phyloP scores from a whole-genome alignment of 1,140 invertebrate genomes.

The Copidosoma floridanum region DNA sequence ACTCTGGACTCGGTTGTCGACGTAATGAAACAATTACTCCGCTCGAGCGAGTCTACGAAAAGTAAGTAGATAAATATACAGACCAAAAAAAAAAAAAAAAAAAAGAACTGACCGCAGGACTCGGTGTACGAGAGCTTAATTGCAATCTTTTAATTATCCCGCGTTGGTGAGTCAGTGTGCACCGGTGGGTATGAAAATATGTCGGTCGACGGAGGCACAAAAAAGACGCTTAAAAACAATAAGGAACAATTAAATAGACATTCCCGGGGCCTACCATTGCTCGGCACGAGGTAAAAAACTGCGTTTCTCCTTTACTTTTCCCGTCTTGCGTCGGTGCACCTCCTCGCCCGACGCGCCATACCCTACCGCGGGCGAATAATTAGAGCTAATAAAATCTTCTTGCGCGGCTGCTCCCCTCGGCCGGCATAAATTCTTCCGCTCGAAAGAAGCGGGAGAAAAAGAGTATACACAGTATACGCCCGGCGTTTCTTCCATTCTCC shows the following conservation, averaged over 20 bases:
- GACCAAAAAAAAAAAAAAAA: too few species aligned
- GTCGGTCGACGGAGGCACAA: neutral
- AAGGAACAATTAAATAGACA: slow-evolving; percentile 26
- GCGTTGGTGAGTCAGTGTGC: neutral
- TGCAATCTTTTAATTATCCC: slow-evolving; percentile 15
- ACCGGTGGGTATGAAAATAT: slow-evolving; percentile 1
- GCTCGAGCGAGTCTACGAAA: too few species aligned
- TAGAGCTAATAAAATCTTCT: slow-evolving; percentile 30
- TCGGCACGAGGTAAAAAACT: slow-evolving; percentile 4
- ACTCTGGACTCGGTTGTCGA: too few species aligned
- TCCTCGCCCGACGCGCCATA: neutral
- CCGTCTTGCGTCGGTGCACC: neutral
- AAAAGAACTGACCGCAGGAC: too few species aligned
- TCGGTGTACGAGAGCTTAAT: too few species aligned
- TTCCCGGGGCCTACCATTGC: slow-evolving; percentile 6
- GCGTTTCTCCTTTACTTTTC: neutral
- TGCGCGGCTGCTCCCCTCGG: slow-evolving; percentile 9
- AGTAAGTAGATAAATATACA: too few species aligned
- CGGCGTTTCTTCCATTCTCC: slow-evolving; percentile 21
- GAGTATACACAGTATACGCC: too few species aligned
- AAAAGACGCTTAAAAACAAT: slow-evolving; percentile 16
- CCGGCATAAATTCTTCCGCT: slow-evolving; percentile 26
- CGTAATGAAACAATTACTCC: too few species aligned
- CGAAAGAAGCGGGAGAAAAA: slow-evolving; percentile 13
- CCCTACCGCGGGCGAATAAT: slow-evolving; percentile 28